These are phyloP conservation scores for Platerodrilus igneus DNA, from an alignment of 2,888 invertebrate genomes.

Conservation along the genomic window DNA sequence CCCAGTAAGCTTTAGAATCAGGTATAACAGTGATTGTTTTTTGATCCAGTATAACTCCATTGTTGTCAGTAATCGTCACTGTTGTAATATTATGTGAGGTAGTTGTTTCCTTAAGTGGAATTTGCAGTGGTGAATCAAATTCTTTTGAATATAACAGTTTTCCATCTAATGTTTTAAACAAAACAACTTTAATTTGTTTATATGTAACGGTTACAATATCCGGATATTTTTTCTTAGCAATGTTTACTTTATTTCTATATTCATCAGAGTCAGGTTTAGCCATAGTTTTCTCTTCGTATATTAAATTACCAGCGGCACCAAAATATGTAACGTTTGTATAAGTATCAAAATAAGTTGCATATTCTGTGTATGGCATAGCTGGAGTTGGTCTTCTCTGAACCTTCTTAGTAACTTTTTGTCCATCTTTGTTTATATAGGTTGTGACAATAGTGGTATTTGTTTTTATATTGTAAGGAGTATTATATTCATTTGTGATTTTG, in stretches of 20 bases:
- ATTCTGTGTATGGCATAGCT: slow-evolving; percentile 1
- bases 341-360: slow-evolving; percentile 5
- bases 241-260: slow-evolving; percentile 10
- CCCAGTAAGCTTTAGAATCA: slow-evolving; percentile 10
- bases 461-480: slow-evolving; percentile 3
- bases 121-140: slow-evolving; percentile 8
- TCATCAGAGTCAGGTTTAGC: slow-evolving; percentile 11
- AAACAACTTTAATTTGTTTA: slow-evolving; percentile 3
- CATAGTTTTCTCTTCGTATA: slow-evolving; percentile 7
- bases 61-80: slow-evolving; percentile 5
- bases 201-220: slow-evolving; percentile 9
- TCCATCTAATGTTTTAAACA: slow-evolving; percentile 3
- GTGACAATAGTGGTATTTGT: slow-evolving; percentile 8
- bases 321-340: slow-evolving; percentile 11
- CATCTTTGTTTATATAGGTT: slow-evolving; percentile 7
- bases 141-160: slow-evolving; percentile 9
- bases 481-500: slow-evolving; percentile 4
- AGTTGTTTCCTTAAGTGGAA: slow-evolving; percentile 5
- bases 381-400: neutral
- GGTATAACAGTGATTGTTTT: slow-evolving; percentile 11
- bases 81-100: slow-evolving; percentile 5
- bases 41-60: slow-evolving; percentile 3
- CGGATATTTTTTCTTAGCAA: slow-evolving; percentile 2
- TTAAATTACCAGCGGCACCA: slow-evolving; percentile 5
- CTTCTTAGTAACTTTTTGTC: slow-evolving; percentile 1